These are phyloP conservation scores for human DNA, from an alignment of 2,113 vertebrate genomes.

Conservation along the genomic window DNA sequence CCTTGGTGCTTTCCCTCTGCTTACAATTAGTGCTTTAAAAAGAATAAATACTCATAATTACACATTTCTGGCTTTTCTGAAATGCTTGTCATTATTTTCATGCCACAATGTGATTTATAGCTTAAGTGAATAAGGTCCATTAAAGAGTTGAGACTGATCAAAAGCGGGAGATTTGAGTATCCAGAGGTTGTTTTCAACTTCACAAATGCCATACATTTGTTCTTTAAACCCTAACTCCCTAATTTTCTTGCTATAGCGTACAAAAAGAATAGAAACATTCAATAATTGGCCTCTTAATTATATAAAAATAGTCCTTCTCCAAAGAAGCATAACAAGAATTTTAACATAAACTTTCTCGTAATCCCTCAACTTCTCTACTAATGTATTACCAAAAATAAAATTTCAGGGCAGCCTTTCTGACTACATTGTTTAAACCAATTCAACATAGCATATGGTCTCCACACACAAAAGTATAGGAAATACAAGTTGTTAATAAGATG, in stretches of 20 bases:
- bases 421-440: neutral
- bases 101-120: neutral
- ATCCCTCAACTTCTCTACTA: neutral
- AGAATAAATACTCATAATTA: neutral
- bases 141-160: conserved; percentile 5
- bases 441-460: neutral
- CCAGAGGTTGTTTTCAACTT: conserved; percentile 19
- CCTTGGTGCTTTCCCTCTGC: neutral
- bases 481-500: neutral
- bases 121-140: neutral
- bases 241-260: neutral
- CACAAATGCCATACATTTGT: neutral
- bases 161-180: neutral
- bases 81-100: conserved; percentile 26
- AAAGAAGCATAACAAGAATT: neutral
- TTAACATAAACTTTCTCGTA: neutral
- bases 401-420: neutral
- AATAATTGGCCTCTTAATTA: neutral
- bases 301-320: neutral
- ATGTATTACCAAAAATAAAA: neutral
- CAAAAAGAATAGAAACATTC: neutral
- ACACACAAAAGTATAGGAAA: neutral
- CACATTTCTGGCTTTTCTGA: neutral
- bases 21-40: neutral
- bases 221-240: neutral